phyloP scores from a whole-genome alignment of 1,140 invertebrate genomes.

The Hyles vespertilio region DNA sequence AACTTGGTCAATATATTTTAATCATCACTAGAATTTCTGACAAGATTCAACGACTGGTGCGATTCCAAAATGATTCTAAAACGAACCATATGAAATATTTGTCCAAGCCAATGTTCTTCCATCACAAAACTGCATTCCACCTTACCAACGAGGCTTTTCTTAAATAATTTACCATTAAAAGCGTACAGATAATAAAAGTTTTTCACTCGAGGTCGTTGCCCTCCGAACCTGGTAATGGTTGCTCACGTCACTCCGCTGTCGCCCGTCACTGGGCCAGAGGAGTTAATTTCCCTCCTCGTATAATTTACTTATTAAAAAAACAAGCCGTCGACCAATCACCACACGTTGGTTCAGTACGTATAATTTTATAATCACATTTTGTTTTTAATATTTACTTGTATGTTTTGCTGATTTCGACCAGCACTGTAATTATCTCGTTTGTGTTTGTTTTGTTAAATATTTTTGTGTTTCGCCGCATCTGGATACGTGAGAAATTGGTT shows the following conservation, averaged over 20 bases:
- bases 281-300: constrained; percentile 49
- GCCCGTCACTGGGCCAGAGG: constrained; percentile 38
- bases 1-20: background rate
- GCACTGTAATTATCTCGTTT: too few species aligned
- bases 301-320: constrained; percentile 55
- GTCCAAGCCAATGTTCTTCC: too few species aligned
- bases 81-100: too few species aligned
- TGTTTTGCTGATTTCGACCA: background rate
- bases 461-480: too few species aligned
- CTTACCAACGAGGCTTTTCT: too few species aligned
- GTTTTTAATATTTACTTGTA: background rate
- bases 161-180: too few species aligned
- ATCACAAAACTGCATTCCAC: too few species aligned
- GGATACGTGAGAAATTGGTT: too few species aligned
- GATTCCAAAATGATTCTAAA: too few species aligned
- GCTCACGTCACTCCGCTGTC: constrained; percentile 49
- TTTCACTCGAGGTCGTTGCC: constrained; percentile 32
- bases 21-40: too few species aligned
- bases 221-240: constrained; percentile 41
- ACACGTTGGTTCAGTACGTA: constrained; percentile 12
- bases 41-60: too few species aligned
- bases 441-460: too few species aligned
- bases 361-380: constrained; percentile 1
- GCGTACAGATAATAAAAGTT: background rate
- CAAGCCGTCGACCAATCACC: constrained; percentile 11